Conservation (phyloP, 2,888 invertebrate species). For the Drosophila nr. perissopoda region DNA sequence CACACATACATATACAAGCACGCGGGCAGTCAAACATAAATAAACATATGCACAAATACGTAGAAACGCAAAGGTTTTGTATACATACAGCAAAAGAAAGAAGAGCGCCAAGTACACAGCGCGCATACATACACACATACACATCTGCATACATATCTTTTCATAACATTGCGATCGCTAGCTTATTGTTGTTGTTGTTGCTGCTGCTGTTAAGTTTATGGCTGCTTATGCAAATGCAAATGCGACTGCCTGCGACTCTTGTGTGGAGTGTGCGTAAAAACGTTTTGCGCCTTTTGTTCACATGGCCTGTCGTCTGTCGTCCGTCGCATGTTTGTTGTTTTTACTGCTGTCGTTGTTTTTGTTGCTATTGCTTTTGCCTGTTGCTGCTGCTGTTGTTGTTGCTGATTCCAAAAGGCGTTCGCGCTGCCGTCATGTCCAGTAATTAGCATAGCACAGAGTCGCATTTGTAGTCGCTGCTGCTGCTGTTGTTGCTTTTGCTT, state of each 20-base stretch:
- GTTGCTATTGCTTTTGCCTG: conserved; percentile 32
- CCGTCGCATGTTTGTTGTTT: conserved; percentile 22
- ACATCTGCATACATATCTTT: conserved; percentile 11
- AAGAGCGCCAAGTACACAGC: conserved; percentile 43
- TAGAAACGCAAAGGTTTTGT: conserved; percentile 42
- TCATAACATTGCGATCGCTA: conserved; percentile 46
- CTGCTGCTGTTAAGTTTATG: conserved; percentile 60
- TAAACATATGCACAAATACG: conserved; percentile 25
- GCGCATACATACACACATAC: background rate
- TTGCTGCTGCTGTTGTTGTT: conserved; percentile 18
- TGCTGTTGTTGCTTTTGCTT: conserved; percentile 14
- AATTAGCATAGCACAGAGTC: conserved; percentile 78
- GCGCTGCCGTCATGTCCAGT: conserved; percentile 76
- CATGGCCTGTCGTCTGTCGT: conserved; percentile 56
- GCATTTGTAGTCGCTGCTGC: conserved; percentile 45
- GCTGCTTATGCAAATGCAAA: conserved; percentile 78
- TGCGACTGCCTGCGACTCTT: conserved; percentile 46
- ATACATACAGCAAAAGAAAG: conserved; percentile 15
- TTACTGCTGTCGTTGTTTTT: conserved; percentile 21
- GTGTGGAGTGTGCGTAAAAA: conserved; percentile 73
- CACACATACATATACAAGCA: background rate
- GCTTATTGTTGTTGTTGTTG: conserved; percentile 22
- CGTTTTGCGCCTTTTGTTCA: conserved; percentile 78
- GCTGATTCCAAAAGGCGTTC: conserved; percentile 64
- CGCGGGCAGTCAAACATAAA: background rate